Conservation (phyloP, 2,113 vertebrate species). For the Ardeotis arabs region DNA sequence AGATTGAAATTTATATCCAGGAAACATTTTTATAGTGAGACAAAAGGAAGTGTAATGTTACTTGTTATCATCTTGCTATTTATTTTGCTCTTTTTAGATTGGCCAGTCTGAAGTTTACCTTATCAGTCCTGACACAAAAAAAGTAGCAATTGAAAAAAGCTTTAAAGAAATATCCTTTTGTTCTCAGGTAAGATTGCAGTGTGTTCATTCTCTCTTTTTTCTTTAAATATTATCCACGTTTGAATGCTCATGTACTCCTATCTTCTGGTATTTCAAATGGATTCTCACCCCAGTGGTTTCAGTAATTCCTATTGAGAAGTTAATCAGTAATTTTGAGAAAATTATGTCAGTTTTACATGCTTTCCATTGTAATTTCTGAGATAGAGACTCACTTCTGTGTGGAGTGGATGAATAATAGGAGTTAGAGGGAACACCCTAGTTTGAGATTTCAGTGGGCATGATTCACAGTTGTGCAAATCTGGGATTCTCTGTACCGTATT, state of each 20-base stretch:
- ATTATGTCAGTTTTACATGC: background rate
- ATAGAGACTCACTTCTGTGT: background rate
- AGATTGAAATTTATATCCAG: background rate
- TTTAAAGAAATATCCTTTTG: constrained; percentile 99
- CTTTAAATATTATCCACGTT: background rate
- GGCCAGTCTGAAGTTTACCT: constrained; percentile 95
- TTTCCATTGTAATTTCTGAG: background rate
- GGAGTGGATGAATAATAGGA: background rate
- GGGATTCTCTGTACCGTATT: background rate
- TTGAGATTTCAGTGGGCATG: background rate
- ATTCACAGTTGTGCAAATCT: background rate
- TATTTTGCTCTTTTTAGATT: constrained; percentile 81
- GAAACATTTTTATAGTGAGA: background rate
- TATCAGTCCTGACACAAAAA: constrained; percentile 98
- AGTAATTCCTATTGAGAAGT: background rate
- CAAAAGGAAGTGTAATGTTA: background rate
- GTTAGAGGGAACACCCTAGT: background rate
- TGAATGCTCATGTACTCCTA: background rate
- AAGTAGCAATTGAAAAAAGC: constrained; percentile 94
- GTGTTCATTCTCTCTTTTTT: background rate
- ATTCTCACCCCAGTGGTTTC: background rate
- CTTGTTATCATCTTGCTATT: background rate
- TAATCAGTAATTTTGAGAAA: background rate
- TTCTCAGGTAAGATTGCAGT: constrained; percentile 88
- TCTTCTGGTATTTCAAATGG: background rate